phyloP scores from a whole-genome alignment of 1,140 invertebrate species.

The Heliconius congener region DNA sequence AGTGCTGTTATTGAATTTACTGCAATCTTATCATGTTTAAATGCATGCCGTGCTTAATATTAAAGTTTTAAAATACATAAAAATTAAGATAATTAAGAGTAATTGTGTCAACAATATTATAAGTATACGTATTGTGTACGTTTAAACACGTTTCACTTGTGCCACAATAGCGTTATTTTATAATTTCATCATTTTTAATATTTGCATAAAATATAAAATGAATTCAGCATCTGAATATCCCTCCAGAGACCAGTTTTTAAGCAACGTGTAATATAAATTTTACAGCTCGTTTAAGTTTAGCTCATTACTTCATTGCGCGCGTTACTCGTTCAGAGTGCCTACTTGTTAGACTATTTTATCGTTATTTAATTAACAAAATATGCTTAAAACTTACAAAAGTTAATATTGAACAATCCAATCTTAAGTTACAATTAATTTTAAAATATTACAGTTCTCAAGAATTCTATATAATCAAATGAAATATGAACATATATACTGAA shows the following conservation, averaged over 20 bases:
- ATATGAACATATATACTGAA: no score
- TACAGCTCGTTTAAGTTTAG: conserved; percentile 70
- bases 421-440: conserved; percentile 5
- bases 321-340: conserved; percentile 25
- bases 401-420: background rate
- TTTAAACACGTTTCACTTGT: background rate
- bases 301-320: conserved; percentile 66
- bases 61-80: background rate
- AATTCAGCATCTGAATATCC: conserved; percentile 64
- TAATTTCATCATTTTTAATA: conserved; percentile 19
- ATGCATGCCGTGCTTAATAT: background rate
- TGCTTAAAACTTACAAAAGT: background rate
- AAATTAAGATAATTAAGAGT: no score
- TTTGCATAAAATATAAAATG: conserved; percentile 63
- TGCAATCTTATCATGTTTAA: conserved; percentile 48
- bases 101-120: no score
- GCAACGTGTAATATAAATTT: conserved; percentile 72
- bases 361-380: conserved; percentile 24
- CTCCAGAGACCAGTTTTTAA: conserved; percentile 70
- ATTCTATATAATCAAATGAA: no score
- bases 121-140: no score
- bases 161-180: background rate
- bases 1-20: conserved; percentile 59
- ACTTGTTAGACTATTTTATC: conserved; percentile 27
- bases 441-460: no score